Percentiles rank a stretch among this genome's conserved stretches.
Evolutionary conservation across 1,140 invertebrate genomes (phyloP).

Genomic region (Plectrocnemia conspersa): DNA sequence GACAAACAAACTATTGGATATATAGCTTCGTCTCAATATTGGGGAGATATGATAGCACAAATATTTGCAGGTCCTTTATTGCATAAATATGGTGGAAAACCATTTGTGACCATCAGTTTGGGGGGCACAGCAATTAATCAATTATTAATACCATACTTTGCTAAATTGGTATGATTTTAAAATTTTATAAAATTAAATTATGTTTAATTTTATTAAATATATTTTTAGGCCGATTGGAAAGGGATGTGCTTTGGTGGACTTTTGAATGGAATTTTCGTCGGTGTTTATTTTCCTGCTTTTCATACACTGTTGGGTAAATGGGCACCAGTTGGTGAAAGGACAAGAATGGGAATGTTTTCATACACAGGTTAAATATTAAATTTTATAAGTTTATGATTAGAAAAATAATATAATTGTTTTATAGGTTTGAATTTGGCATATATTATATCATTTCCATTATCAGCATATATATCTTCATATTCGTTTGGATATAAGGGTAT

Average conservation of each 20-base stretch:
- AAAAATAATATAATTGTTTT: neutral
- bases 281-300: neutral
- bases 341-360: slow-evolving; percentile 11
- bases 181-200: no score
- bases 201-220: no score
- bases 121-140: neutral
- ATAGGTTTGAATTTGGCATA: slow-evolving; percentile 1
- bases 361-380: slow-evolving; percentile 1
- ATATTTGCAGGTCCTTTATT: slow-evolving; percentile 65
- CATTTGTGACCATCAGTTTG: slow-evolving; percentile 45
- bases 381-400: neutral
- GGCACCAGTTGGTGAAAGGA: slow-evolving; percentile 10
- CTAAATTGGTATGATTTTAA: no score
- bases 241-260: slow-evolving; percentile 2
- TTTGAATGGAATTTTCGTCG: slow-evolving; percentile 14
- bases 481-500: slow-evolving; percentile 1
- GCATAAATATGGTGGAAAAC: slow-evolving; percentile 57
- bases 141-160: slow-evolving; percentile 7
- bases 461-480: slow-evolving; percentile 5
- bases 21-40: slow-evolving; percentile 56
- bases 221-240: slow-evolving; percentile 16
- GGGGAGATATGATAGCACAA: slow-evolving; percentile 60
- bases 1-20: slow-evolving; percentile 53
- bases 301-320: slow-evolving; percentile 14
- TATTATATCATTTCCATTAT: slow-evolving; percentile 1